Percentiles rank a stretch among this genome's conserved stretches.
These are phyloP conservation scores for Neocloeon triangulifer DNA, from an alignment of 1,140 invertebrate genomes.

Conservation along the genomic window DNA sequence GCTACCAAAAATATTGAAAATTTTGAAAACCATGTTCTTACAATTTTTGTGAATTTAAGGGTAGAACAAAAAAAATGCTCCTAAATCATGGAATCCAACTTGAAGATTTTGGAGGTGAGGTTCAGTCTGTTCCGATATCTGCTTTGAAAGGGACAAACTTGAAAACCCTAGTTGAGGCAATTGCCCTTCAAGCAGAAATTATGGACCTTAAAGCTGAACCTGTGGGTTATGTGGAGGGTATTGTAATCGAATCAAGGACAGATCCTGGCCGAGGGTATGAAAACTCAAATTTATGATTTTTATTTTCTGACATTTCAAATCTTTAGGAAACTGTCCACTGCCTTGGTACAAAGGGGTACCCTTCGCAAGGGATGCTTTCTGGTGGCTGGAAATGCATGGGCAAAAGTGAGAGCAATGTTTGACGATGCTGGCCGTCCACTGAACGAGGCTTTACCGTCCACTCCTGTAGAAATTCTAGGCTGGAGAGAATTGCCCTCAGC, in stretches of 20 bases:
- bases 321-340: constrained; percentile 62
- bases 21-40: too few species aligned
- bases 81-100: constrained; percentile 52
- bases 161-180: constrained; percentile 58
- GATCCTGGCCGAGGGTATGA: constrained; percentile 43
- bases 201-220: constrained; percentile 66
- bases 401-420: constrained; percentile 68
- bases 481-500: constrained; percentile 71
- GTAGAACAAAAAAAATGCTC: constrained; percentile 49
- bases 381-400: constrained; percentile 61
- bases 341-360: constrained; percentile 74
- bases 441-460: constrained; percentile 45
- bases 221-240: constrained; percentile 64
- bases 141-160: constrained; percentile 68
- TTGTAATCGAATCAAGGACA: constrained; percentile 67
- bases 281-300: constrained; percentile 1
- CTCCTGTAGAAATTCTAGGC: constrained; percentile 69
- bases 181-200: constrained; percentile 68
- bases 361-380: constrained; percentile 58
- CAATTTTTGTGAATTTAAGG: too few species aligned
- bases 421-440: constrained; percentile 50
- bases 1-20: constrained; percentile 18
- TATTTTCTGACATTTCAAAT: constrained; percentile 4
- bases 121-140: constrained; percentile 79
- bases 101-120: constrained; percentile 78